Evolutionary conservation across 2,888 invertebrate genomes (phyloP), one percentile per base, ranked within the genome.

Genomic region (Ophion costatus): DNA sequence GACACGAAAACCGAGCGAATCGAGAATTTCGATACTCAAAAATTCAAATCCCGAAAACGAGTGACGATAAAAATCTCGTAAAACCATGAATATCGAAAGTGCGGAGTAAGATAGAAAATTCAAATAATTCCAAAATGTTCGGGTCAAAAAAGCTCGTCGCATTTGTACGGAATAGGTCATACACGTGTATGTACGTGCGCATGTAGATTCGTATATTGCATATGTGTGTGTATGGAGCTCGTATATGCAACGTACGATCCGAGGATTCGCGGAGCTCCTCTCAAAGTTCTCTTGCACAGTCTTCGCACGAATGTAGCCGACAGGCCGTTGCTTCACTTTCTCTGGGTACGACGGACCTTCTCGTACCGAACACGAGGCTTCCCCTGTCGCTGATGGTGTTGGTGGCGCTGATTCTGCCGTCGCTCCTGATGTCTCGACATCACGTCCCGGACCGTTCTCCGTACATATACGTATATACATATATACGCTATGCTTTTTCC

Each of bases 241-340:
- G 45, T 59, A 45, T 77, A 57, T 77, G 64, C 33, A 76, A 33
- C 56, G 29, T 61, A 51, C 20, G 66, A 77, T 22, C 63, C 29
- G 45, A 64, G 73, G 77, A 67, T 69, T 45, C 20, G 67, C 77
- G 57, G 69, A 69, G 42, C 74, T 79, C 73, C 63, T 38, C 42
- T 69, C 42, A 20, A 69, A 20, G 77, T 77, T 75, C 77, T 77
- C 77, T 77, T 56, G 22, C 38, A 61, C 59, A 70, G 79, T 75
- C 74, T 75, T 70, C 45, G 73, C 79, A 79, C 73, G 79, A 75
- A 63, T 75, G 75, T 61, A 64, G 74, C 79, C 78, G 75, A 75
- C 78, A 42, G 67, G 59, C 82, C 61, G 64, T 70, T 79, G 83
- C 83, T 80, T 83, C 76, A 83, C 83, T 83, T 83, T 83, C 83